Percentiles rank a stretch among this genome's conserved stretches.
Evolutionary conservation across 1,140 invertebrate species (phyloP).

Genomic region (Lordiphosa collinella): DNA sequence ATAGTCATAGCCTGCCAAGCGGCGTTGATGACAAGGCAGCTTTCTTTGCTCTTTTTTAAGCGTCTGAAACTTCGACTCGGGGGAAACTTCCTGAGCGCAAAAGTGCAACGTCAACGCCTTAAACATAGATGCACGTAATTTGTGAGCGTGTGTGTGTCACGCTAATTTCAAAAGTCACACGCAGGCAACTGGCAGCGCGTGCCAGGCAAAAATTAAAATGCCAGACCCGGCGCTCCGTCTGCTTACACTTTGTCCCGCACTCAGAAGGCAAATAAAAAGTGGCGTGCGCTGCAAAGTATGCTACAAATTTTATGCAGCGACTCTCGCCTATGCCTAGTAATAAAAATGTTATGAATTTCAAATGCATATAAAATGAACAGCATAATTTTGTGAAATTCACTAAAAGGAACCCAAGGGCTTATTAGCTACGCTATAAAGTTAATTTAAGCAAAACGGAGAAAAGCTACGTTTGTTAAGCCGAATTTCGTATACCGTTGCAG

Average conservation of each 20-base stretch:
- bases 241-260: constrained; percentile 1
- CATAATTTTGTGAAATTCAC: constrained; percentile 6
- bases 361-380: constrained; percentile 22
- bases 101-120: constrained; percentile 63
- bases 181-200: constrained; percentile 45
- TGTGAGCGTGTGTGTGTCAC: constrained; percentile 20
- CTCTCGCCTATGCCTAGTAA: constrained; percentile 7
- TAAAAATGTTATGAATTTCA: constrained; percentile 29
- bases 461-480: too few species aligned
- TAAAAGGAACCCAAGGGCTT: constrained; percentile 1
- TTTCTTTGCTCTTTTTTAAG: constrained; percentile 16
- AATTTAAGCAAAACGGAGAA: background rate
- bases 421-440: background rate
- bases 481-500: too few species aligned
- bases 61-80: constrained; percentile 29
- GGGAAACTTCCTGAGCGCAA: constrained; percentile 23
- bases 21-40: constrained; percentile 22
- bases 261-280: constrained; percentile 7
- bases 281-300: constrained; percentile 27
- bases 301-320: constrained; percentile 16
- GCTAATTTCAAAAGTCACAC: constrained; percentile 56
- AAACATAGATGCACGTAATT: constrained; percentile 33
- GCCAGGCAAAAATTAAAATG: constrained; percentile 58
- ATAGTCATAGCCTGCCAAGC: constrained; percentile 31
- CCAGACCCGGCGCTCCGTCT: constrained; percentile 15